Base-by-base conservation (phyloP, 1,140 invertebrate genomes). In the Paraescarpia echinospica region DNA sequence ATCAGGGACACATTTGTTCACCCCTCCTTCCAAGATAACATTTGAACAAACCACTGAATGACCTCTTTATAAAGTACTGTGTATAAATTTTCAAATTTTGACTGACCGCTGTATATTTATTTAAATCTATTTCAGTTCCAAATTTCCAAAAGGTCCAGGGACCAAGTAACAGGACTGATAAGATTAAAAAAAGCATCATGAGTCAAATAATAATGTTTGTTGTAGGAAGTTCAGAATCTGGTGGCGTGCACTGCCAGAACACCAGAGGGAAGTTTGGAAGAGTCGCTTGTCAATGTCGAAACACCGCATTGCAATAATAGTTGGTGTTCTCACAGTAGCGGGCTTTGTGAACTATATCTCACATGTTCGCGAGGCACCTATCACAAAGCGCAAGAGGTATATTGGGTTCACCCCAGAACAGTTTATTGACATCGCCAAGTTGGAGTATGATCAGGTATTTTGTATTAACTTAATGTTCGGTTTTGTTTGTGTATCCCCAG, bases 311-410 rank as follows among this genome's bases (percentile, higher is more conserved):
- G 59, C 59, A 77, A 77, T 77, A 77, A 77, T 77, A 77, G 59
- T 77, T 77, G 59, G 59, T 77, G 59, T 77, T 77, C 59, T 77
- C 59, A 77, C 59, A 27, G 59, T 92, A 48, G 92, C 94, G 31
- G 59, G 93, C 41, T 9, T 93, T 34, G 88, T 95, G 22, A 97
- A 96, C 92, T 97, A 97, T 93, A 8, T 94, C 34, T 95, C 93
- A n/a, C 97, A 97, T 94, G 92, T 97, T 5, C 95, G 97, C 94
- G 95, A 94, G 51, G 96, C 96, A 90, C 97, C 97, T 22, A 93
- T 97, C 88, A 97, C 97, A 1, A 95, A 96, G 34, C 95, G 97
- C 92, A 94, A 94, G 92, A 95, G 97, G 91, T 97, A 97, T 93
- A 96, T 97, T 90, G 94, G 96, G 5, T 96, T 97, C 91, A 96